Percentiles rank a stretch among this genome's conserved stretches.
These are phyloP conservation scores for Pangasius djambal DNA, from an alignment of 2,797 vertebrate species.

Conservation along the genomic window DNA sequence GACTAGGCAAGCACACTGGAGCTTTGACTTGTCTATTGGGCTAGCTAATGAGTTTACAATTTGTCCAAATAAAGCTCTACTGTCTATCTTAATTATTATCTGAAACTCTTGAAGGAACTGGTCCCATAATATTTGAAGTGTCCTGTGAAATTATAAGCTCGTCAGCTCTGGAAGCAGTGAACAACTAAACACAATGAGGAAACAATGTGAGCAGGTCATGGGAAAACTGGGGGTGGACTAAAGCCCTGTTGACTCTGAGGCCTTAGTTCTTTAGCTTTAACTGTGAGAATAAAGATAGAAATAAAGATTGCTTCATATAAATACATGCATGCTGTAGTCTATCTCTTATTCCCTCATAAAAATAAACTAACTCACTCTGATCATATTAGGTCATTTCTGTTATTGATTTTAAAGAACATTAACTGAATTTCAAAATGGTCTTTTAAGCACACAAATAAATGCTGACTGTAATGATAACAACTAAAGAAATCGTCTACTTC, in stretches of 20 bases:
- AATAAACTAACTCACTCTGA: not conserved
- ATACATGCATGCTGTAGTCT: not conserved
- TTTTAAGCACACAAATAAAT: not conserved
- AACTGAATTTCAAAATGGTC: not conserved
- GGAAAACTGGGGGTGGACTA: constrained; percentile 51
- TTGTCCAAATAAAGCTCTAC: not conserved
- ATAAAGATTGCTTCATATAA: not conserved
- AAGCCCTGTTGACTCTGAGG: not conserved
- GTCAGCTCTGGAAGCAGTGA: constrained; percentile 12
- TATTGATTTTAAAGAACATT: not conserved
- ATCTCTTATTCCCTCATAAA: not conserved
- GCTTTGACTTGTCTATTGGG: not conserved
- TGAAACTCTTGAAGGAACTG: not conserved
- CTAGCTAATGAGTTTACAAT: not conserved
- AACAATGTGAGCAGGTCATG: constrained; percentile 36
- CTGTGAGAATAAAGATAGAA: not conserved
- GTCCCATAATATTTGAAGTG: constrained; percentile 27
- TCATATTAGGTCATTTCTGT: not conserved
- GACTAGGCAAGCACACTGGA: not conserved
- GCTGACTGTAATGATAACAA: not conserved
- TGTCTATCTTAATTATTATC: not conserved
- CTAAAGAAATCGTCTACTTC: not conserved
- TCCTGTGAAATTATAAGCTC: constrained; percentile 23
- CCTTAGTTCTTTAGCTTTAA: constrained; percentile 22
- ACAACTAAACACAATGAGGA: constrained; percentile 10